Conservation (phyloP, 2,797 vertebrate species). For the Labeo calbasu region DNA sequence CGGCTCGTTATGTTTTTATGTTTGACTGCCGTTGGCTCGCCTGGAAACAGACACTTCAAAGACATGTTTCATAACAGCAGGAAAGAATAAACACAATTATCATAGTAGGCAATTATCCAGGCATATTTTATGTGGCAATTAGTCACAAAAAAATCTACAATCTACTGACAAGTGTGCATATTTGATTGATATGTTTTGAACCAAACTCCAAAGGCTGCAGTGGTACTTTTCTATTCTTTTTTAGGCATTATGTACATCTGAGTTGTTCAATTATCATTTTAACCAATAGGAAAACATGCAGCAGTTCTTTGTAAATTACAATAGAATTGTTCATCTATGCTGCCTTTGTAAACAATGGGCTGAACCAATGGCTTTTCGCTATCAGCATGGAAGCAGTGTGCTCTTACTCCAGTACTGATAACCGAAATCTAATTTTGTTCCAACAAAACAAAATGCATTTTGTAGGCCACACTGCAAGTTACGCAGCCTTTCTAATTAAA, state of each 20-base stretch:
- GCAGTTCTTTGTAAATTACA: slow-evolving; percentile 22
- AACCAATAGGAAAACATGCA: neutral
- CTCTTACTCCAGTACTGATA: slow-evolving; percentile 21
- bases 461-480: slow-evolving; percentile 1
- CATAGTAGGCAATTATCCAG: slow-evolving; percentile 42
- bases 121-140: slow-evolving; percentile 38
- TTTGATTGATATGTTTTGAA: slow-evolving; percentile 12
- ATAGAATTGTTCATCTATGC: slow-evolving; percentile 19
- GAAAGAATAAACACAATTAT: slow-evolving; percentile 41
- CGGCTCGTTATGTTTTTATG: slow-evolving; percentile 18
- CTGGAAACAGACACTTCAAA: slow-evolving; percentile 33
- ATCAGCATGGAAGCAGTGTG: slow-evolving; percentile 30
- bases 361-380: slow-evolving; percentile 12
- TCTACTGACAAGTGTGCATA: neutral
- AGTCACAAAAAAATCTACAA: slow-evolving; percentile 18
- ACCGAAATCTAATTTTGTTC: slow-evolving; percentile 33
- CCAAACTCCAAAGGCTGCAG: slow-evolving; percentile 3
- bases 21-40: slow-evolving; percentile 37
- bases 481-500: neutral
- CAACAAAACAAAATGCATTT: slow-evolving; percentile 22
- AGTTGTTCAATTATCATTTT: slow-evolving; percentile 24
- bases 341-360: slow-evolving; percentile 19
- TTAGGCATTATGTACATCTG: slow-evolving; percentile 1
- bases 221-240: slow-evolving; percentile 12
- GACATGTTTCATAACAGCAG: slow-evolving; percentile 26